phyloP scores from a whole-genome alignment of 23 tunicate genomes.

The Ascidia mentula region DNA sequence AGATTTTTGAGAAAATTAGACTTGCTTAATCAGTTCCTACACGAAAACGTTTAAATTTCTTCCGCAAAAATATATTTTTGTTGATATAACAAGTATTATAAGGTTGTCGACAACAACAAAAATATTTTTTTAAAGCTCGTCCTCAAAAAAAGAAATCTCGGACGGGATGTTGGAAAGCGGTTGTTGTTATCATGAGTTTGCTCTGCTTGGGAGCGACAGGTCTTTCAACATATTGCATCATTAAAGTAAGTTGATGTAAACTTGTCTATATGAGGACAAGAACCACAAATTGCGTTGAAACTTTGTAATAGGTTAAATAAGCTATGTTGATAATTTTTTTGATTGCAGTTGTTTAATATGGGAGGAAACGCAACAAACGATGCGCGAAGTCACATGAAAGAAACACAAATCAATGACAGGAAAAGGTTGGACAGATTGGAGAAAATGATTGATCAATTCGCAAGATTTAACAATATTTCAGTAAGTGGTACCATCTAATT shows the following conservation, averaged over 20 bases:
- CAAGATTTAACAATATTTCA: not conserved
- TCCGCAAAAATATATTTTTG: too few relatives aligned
- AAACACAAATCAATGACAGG: not conserved
- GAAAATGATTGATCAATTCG: not conserved
- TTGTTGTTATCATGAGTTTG: not conserved
- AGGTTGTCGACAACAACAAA: too few relatives aligned
- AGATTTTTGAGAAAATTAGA: too few relatives aligned
- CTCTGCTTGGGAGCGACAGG: not conserved
- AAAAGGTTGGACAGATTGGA: not conserved
- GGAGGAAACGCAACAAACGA: not conserved
- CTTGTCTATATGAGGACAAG: too few relatives aligned
- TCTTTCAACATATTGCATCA: not conserved
- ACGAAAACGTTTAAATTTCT: too few relatives aligned
- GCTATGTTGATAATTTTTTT: not conserved
- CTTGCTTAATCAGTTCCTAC: too few relatives aligned
- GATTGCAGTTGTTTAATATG: not conserved
- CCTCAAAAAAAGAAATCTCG: not conserved
- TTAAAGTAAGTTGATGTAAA: not conserved
- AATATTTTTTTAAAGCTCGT: not conserved
- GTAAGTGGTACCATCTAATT: too few relatives aligned
- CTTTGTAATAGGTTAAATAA: too few relatives aligned
- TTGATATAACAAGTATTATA: too few relatives aligned
- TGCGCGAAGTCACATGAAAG: not conserved
- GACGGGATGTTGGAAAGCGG: not conserved
- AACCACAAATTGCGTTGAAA: too few relatives aligned